phyloP scores from a whole-genome alignment of 2,113 vertebrate species.

The Erpornis zantholeuca region DNA sequence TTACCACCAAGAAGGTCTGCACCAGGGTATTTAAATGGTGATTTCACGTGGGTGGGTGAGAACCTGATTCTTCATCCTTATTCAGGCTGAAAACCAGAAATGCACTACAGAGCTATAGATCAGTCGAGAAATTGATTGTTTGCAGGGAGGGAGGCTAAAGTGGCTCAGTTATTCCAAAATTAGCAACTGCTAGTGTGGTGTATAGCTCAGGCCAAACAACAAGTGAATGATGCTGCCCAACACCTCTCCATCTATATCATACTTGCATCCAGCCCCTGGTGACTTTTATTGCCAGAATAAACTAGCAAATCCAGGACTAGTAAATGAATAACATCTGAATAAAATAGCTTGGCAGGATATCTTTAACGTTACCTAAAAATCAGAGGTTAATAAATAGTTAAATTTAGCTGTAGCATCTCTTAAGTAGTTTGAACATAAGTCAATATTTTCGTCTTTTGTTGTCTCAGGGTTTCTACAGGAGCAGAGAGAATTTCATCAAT shows the following conservation, averaged over 20 bases:
- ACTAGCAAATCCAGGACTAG: not conserved
- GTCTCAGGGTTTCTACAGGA: not conserved
- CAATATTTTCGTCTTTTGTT: not conserved
- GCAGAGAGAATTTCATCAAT: not conserved
- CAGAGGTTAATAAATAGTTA: slow-evolving; percentile 31
- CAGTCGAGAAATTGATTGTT: not conserved
- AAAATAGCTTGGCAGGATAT: not conserved
- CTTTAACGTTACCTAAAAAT: not conserved
- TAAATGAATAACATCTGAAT: not conserved
- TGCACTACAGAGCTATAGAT: not conserved
- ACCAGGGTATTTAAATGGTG: not conserved
- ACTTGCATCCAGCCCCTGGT: not conserved
- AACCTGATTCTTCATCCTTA: not conserved
- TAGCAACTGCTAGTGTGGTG: not conserved
- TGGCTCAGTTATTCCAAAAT: slow-evolving; percentile 30
- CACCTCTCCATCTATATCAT: not conserved
- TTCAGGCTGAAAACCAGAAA: not conserved
- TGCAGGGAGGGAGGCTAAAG: not conserved
- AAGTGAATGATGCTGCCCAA: not conserved
- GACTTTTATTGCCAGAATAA: not conserved
- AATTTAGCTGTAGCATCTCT: not conserved
- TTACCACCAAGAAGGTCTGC: not conserved
- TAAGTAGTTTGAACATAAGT: slow-evolving; percentile 23
- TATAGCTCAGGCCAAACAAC: not conserved
- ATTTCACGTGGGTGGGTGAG: not conserved